Percentiles rank a stretch among this genome's conserved stretches.
Evolutionary conservation across 2,888 invertebrate species (phyloP).

Genomic region (Patella pellucida): DNA sequence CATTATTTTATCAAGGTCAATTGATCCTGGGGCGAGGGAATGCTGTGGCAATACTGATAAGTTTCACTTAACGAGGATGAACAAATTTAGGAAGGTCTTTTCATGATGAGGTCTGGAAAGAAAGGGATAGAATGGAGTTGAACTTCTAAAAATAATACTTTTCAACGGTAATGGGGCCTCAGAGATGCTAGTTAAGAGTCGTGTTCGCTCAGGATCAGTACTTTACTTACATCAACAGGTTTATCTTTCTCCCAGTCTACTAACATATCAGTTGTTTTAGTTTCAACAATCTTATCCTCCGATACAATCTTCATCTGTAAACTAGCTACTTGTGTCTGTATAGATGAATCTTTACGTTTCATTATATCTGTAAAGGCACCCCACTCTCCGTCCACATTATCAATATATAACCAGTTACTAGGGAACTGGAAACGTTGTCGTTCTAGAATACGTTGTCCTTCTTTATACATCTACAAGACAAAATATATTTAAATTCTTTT

Average conservation of each 20-base stretch:
- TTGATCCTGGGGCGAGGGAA: no score
- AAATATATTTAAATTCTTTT: neutral
- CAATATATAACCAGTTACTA: conserved; percentile 95
- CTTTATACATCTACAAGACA: conserved; percentile 83
- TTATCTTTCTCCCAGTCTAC: conserved; percentile 98
- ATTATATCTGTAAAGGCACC: conserved; percentile 99
- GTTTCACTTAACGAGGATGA: no score
- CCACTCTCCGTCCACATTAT: conserved; percentile 99
- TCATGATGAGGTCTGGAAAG: no score
- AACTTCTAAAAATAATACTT: conserved; percentile 2
- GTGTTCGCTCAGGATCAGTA: neutral
- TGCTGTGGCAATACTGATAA: no score
- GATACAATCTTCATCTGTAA: conserved; percentile 98
- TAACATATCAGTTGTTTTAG: conserved; percentile 91
- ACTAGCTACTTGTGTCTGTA: conserved; percentile 70
- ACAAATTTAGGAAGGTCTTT: no score
- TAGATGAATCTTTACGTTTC: conserved; percentile 90
- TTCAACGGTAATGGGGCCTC: neutral
- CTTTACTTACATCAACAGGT: conserved; percentile 81
- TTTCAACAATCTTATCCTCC: conserved; percentile 98
- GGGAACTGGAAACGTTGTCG: conserved; percentile 98
- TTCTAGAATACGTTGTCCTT: conserved; percentile 96
- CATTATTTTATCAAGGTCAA: no score
- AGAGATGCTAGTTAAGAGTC: no score
- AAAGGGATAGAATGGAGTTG: no score